A percentile compares a stretch with the other conserved stretches of the same genome.
Conservation (phyloP, 2,113 vertebrate species). For the Ptyas mucosa region DNA sequence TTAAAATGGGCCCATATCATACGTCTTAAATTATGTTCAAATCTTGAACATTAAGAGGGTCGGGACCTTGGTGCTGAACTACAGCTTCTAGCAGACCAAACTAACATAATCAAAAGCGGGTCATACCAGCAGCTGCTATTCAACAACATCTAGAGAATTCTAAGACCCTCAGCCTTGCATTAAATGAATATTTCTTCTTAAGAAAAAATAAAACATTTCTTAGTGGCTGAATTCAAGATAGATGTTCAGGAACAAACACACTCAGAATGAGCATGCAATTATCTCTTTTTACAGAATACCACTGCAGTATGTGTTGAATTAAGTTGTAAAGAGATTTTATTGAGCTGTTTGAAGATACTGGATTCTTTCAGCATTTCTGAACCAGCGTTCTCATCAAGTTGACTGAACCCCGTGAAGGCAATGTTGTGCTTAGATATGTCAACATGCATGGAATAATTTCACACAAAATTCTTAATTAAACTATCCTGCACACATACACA, state of each 20-base stretch:
- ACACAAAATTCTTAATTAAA: constrained; percentile 59
- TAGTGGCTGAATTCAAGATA: background rate
- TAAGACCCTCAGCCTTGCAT: background rate
- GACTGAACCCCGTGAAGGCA: constrained; percentile 17
- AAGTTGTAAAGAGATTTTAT: constrained; percentile 1
- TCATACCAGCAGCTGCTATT: background rate
- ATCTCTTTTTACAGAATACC: constrained; percentile 21
- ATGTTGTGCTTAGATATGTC: constrained; percentile 12
- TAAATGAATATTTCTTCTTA: background rate
- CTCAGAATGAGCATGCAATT: constrained; percentile 15
- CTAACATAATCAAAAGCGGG: background rate
- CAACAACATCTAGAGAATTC: background rate
- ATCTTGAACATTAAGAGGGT: background rate
- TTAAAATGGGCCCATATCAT: background rate
- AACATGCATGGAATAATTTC: constrained; percentile 45
- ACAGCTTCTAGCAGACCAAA: background rate
- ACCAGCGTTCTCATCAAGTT: constrained; percentile 25
- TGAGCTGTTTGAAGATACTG: constrained; percentile 10
- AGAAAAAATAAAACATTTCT: background rate
- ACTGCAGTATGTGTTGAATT: constrained; percentile 15
- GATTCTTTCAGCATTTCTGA: constrained; percentile 1
- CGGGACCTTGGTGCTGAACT: background rate
- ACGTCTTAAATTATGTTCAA: background rate
- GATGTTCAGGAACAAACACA: background rate
- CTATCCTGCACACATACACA: background rate